Base-by-base conservation (phyloP, 2,113 vertebrate genomes). In the Hippopotamus amphibius region DNA sequence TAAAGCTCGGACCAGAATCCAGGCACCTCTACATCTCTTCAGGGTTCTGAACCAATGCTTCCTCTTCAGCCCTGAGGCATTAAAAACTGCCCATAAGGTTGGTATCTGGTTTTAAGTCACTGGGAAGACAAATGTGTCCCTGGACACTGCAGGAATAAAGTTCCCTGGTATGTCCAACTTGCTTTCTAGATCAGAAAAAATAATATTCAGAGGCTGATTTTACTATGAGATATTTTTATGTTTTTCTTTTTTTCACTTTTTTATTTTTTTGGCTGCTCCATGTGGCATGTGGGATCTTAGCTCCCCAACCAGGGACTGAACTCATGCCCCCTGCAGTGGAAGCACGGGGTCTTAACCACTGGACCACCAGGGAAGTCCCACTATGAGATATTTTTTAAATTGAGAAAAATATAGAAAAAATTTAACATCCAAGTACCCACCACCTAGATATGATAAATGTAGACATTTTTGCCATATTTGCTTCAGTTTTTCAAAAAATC, bases 381-480 rank as follows among this genome's bases (percentile, higher is more conserved):
- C 59, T 61, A 55, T 24, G 63, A 88, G 69, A 71, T 65, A 79
- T 24, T 95, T 93, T 90, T 87, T 66, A 81, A 82, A 65, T 71
- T 83, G 9, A 96, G 48, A 83, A 92, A 93, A 88, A 69, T 46
- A 61, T 1, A 68, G 83, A 82, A 80, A 83, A 94, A 69, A 22
- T 6, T 7, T 80, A 68, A 77, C 9, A 79, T n/a, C 30, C 26
- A 83, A 46, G 9, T 80, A 82, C 26, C 68, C 41, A 72, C 7
- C 28, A 72, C 46, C 30, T 92, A 76, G 26, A 72, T 95, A 90
- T 15, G 7, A 66, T 61, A 92, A 92, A 50, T 79, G 9, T 81
- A 90, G 26, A 76, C 5, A 74, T 48, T 81, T 91, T 76, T 83
- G 46, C 26, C 74, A 69, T 65, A 80, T 65, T 90, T 94, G 17